Evolutionary conservation across 1,140 invertebrate genomes (phyloP), one percentile per base, ranked within the genome.

Genomic region (Heliconius hermathena): DNA sequence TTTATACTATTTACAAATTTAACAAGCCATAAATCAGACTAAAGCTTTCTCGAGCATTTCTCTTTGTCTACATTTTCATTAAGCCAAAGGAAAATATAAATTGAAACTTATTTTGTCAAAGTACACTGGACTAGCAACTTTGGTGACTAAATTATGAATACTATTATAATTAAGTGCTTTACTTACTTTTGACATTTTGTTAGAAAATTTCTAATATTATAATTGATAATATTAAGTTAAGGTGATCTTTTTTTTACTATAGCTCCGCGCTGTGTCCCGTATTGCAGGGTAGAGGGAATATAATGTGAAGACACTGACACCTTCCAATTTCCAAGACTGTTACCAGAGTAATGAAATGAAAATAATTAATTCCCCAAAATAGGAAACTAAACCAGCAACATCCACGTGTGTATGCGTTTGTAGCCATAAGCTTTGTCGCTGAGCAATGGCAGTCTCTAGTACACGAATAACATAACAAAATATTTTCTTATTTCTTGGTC

Each of bases 1-100:
- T 46, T 3, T 11, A 75, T 57, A 41, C 46, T 75, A 46, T 75
- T 75, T 54, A 57, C 54, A 49, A 75, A 79, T 71, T 79, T 75
- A 76, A 71, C 26, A 72, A 52, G 72, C 41, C 20, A 71, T 71
- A 79, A 71, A 75, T 75, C 36, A 76, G 22, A 26, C 8, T 57
- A 1, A 9, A 57, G 3, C 18, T 0, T 57, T 57, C n/a, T 22
- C 1, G 52, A 54, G 52, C 16, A 18, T n/a, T 54, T 46, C 41
- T 22, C 54, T 57, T 57, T 57, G 54, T 57, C 8, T 8, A 57
- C 20, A 57, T 57, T 57, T n/a, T 57, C 20, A 22, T n/a, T 22
- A 57, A 57, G n/a, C 8, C 20, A 26, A 57, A 57, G 54, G n/a
- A 57, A 57, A 57, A 57, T 57, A 2, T n/a, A 57, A 57, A 57